Base-by-base conservation (phyloP, 2,113 vertebrate genomes). In the Maccullochella peelii region DNA sequence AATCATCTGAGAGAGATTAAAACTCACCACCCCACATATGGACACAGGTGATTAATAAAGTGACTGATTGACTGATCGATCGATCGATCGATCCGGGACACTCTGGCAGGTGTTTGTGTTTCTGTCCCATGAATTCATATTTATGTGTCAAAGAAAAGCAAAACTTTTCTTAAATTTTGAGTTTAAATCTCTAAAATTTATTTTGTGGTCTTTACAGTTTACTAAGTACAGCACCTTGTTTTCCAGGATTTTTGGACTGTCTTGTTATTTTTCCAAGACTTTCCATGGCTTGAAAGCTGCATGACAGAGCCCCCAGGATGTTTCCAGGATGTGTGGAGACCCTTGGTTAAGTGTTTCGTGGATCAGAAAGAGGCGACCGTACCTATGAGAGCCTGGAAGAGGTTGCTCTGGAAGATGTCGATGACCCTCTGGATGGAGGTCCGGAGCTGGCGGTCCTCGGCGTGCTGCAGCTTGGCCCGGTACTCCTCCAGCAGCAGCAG, bases 381-480 rank as follows among this genome's bases (percentile, higher is more conserved):
- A 99, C 98, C 98, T 95, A 99, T 98, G 89, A 99, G 95, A 36
- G 98, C 98, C 95, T 98, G 98, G 95, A 99, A 99, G 1, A 99
- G 97, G 94, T 96, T 98, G 91, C 98, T 99, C 94, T 97, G 98
- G 96, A 99, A 99, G 96, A 99, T 97, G 95, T 96, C 96, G 91
- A 99, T 99, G 92, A 99, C 98, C 44, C 97, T 96, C 94, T 99
- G 98, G 72, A 99, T 96, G 88, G 98, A 99, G 94, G 90, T 95
- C 16, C 98, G 94, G 84, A 99, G 97, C 91, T 97, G 97, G 82
- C 97, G 94, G 89, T 99, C 97, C 94, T 99, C 98, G 0, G 95
- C 93, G 73, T 96, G 97, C 91, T 96, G 96, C 89, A 99, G 96
- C 90, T 96, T 97, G 33, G 96, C 94, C 62, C 97, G 96, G 92